Evolutionary conservation across 1,140 invertebrate genomes (phyloP), one percentile per base, ranked within the genome.

Genomic region (Pteromalus puparum): DNA sequence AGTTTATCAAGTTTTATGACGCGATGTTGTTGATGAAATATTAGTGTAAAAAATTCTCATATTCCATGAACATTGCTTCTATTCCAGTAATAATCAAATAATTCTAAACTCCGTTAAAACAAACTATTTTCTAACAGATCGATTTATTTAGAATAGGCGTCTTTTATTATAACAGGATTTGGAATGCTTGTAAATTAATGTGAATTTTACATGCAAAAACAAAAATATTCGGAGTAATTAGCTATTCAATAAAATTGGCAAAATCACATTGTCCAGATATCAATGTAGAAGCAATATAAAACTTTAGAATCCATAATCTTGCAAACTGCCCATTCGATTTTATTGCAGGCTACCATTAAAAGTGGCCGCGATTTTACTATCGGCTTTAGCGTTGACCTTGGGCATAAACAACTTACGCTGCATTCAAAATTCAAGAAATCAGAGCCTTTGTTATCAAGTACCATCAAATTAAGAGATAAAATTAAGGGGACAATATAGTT

Each of bases 241-340:
- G 24, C 7, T 70, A 12, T 12, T 70, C 12, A n/a, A 4, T 26
- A 26, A 12, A 70, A 70, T 74, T 74, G 26, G 13, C 15, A 74
- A 30, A 38, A 13, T 74, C 1, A 34, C 12, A 30, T 74, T 74
- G 2, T 15, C 13, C 30, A 13, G 28, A 18, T 5, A 13, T 26
- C 21, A 15, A 72, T 72, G 30, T 21, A 2, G 13, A 4, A 15
- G 18, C 13, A 24, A 74, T 38, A 74, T 74, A 18, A 74, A 74
- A 74, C 42, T 74, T 42, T 74, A 70, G 68, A 70, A 70, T 28
- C 68, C 12, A 70, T 70, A 28, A 70, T 70, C 68, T 13, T 28
- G n/a, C n/a, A 28, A 70, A 70, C 21, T 70, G 26, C 26, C 24
- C 6, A 9, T 70, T 70, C 26, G 0, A 5, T 30, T 70, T 70